Base-by-base conservation (phyloP, 2,113 vertebrate genomes). In the Peromyscus californicus region DNA sequence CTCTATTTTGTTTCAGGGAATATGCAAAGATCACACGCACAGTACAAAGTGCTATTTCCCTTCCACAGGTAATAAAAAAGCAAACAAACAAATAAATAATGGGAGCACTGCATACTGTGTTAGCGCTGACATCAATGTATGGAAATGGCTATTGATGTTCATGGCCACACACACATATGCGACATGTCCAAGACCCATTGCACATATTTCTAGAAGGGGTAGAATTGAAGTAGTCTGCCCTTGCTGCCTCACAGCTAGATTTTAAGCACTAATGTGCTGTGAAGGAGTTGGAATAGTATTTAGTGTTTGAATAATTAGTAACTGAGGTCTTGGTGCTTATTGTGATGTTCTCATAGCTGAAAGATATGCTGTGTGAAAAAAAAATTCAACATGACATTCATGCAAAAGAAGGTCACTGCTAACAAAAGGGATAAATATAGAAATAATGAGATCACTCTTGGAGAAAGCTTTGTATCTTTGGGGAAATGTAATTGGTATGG, bases 401-500 rank as follows among this genome's bases (percentile, higher is more conserved):
- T n/a, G 51, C 36, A 78, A 86, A 95, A 95, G 65, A 95, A 95
- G 75, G 59, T 67, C 80, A 86, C 69, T 74, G 17, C 21, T 5
- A 85, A 87, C 33, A 61, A 86, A 75, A 86, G 48, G 29, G 26
- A 54, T 87, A 45, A 31, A 91, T 74, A 74, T 45, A 93, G 92
- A 95, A 96, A 96, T 89, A 51, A 89, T 94, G 94, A 96, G 85
- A 11, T 96, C 89, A 96, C 19, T 19, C 61, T 82, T 85, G 76
- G 80, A 79, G 65, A 90, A 65, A 94, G 70, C 84, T 97, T 95
- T 91, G 90, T 65, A 83, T 97, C 79, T 96, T 92, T 78, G 85
- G 82, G 87, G 76, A 95, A 93, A 88, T 93, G 84, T 92, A 65
- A 70, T 79, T 90, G 88, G 61, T 69, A 88, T 94, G 48, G 39